Evolutionary conservation across 2,888 invertebrate species (phyloP), one percentile per base, ranked within the genome.

Genomic region (Stenchaetothrips biformis): DNA sequence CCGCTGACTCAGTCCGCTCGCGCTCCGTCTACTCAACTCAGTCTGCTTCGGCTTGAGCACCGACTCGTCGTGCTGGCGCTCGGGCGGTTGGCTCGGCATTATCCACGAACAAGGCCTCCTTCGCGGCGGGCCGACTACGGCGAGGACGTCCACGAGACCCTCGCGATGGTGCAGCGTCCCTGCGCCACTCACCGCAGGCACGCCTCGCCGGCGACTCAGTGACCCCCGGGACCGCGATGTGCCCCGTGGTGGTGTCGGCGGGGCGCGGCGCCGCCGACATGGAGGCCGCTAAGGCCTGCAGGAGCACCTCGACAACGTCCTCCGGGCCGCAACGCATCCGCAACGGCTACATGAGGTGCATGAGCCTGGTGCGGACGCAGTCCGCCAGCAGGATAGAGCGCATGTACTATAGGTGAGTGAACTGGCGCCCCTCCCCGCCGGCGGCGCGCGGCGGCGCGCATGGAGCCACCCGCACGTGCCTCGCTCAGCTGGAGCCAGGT

Each of bases 331-430:
- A 25, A 25, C 21, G 67, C 9, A 21, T 74, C 25, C 67, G 67
- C 67, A 1, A 74, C 25, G 25, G 25, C 67, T 74, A 74, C 67
- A 21, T 25, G 21, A 21, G 25, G 67, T 74, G 67, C 67, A 21
- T 74, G 21, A 21, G 21, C 67, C 11, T 25, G 21, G 67, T 74
- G 67, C 67, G 67, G 21, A 21, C 67, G 21, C 9, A 25, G 67
- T 21, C 25, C 25, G 25, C 2, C 67, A 25, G 7, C 67, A 74
- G 25, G 67, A 74, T 74, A 7, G 67, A 74, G 25, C 67, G 25
- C 67, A 21, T 74, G 21, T 74, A 74, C 25, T 74, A 74, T 11
- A 74, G 67, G 67, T 74, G 67, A 74, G 67, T 53, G 53, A 7
- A 53, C 53, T 13, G 53, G 2, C 13, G 53, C 16, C 9, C 53